Evolutionary conservation across 2,113 vertebrate genomes (phyloP).

Genomic region (Suricata suricatta): DNA sequence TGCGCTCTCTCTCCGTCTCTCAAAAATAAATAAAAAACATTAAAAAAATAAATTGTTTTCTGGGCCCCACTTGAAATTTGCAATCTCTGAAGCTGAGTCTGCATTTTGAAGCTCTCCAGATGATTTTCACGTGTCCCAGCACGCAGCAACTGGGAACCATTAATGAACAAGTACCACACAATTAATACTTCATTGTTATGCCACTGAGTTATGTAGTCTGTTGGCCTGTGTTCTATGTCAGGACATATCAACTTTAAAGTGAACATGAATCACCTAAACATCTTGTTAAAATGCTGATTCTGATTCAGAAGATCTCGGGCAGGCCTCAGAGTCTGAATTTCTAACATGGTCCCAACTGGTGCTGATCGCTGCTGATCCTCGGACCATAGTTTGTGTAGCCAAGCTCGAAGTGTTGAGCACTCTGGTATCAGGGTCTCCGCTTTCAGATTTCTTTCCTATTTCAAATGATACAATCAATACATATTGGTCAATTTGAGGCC

Average conservation of each 20-base stretch:
- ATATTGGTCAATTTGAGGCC: neutral
- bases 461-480: neutral
- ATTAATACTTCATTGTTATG: constrained; percentile 6
- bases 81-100: neutral
- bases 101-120: constrained; percentile 8
- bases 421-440: neutral
- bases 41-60: constrained; percentile 2
- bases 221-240: neutral
- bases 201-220: neutral
- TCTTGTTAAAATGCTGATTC: constrained; percentile 31
- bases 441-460: constrained; percentile 19
- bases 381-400: neutral
- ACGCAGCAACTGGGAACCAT: neutral
- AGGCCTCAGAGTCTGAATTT: neutral
- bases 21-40: too few relatives aligned
- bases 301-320: neutral
- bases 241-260: neutral
- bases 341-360: neutral
- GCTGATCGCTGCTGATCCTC: neutral
- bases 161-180: constrained; percentile 28
- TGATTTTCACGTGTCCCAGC: constrained; percentile 19
- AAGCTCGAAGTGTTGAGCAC: neutral
- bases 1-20: too few relatives aligned
- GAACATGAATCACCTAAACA: neutral
- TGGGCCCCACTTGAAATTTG: constrained; percentile 31